Base-by-base conservation (phyloP, 2,113 vertebrate genomes). In the Macaca nemestrina region DNA sequence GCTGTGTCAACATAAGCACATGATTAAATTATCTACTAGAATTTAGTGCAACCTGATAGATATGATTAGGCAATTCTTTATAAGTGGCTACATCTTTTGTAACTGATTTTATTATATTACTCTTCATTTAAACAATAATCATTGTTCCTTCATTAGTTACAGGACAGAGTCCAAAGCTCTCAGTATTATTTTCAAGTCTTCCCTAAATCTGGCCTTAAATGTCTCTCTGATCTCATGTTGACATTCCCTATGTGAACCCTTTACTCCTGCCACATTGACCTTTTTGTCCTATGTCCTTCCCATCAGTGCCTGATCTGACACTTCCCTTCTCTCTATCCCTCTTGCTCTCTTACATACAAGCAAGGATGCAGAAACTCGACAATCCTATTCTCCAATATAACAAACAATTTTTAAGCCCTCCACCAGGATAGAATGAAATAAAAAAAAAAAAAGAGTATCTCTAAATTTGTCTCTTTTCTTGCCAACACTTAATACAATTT, bases 271-370 rank as follows among this genome's bases (percentile, higher is more conserved):
- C 59, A 50, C 1, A 4, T 2, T 16, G 9, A 32, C 22, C n/a
- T 75, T 57, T 79, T 5, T 83, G 27, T 59, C 32, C 18, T 61
- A 0, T 20, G 1, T 40, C 25, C 50, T 61, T 67, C 16, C 30
- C 6, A 3, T 70, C 20, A n/a, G 9, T 30, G 2, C 7, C 25
- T 45, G 13, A 75, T 4, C 64, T 2, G 4, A 30, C 7, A 25
- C 1, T 1, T 3, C 55, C 12, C 57, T 88, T 82, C 67, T 38
- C 6, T 40, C n/a, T 6, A 27, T 16, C 16, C 3, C 6, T 59
- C 20, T 6, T 6, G 7, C 3, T 27, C 8, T 18, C 12, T 3
- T 6, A 1, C 0, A 17, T 2, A 17, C 27, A 80, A 11, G 23
- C 1, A 68, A 90, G 22, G 5, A 20, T 8, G 5, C 5, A 35